Evolutionary conservation across 2,888 invertebrate genomes (phyloP).

Genomic region (Anticlea derivata): DNA sequence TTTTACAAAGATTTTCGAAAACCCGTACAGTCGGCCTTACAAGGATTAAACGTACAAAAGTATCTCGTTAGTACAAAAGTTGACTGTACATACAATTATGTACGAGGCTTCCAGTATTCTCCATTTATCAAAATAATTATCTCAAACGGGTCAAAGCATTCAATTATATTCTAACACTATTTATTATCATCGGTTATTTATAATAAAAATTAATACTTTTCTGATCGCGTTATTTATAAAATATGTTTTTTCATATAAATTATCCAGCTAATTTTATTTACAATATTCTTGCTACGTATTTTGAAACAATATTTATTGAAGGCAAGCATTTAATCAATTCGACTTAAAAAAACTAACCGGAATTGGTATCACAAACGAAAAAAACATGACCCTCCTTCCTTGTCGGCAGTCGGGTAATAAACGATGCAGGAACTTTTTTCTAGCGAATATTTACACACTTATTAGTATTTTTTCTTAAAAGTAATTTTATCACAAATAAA

Average conservation of each 20-base stretch:
- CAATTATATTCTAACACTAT: constrained; percentile 58
- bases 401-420: too few relatives aligned
- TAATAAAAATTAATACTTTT: constrained; percentile 71
- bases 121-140: neutral
- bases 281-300: constrained; percentile 75
- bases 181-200: constrained; percentile 71
- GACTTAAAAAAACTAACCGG: constrained; percentile 48
- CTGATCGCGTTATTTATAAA: constrained; percentile 66
- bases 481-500: constrained; percentile 71
- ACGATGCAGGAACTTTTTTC: constrained; percentile 61
- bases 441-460: constrained; percentile 65
- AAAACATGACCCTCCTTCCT: too few relatives aligned
- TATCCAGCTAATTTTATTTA: constrained; percentile 72
- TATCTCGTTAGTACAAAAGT: neutral
- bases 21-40: neutral
- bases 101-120: neutral
- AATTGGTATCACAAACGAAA: constrained; percentile 49
- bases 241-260: constrained; percentile 63
- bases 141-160: constrained; percentile 23
- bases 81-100: neutral
- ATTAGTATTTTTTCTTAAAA: constrained; percentile 43
- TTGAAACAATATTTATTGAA: constrained; percentile 62
- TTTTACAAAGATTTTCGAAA: constrained; percentile 15
- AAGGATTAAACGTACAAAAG: neutral
- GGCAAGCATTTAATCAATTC: constrained; percentile 70